phyloP scores from a whole-genome alignment of 2,888 invertebrate species.

The Andricus curvator region DNA sequence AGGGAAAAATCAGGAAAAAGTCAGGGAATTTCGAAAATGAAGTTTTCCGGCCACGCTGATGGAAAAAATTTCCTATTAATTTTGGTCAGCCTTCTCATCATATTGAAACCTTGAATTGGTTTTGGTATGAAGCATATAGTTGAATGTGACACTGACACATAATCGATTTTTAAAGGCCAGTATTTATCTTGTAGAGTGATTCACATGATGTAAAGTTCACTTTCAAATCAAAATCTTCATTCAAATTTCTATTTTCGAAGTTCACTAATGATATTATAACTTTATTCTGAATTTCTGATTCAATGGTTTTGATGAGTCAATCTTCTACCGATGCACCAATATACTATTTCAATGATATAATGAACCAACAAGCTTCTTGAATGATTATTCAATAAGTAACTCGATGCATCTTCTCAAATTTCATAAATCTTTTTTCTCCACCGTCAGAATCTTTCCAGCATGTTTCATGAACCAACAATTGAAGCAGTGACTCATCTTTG shows the following conservation, averaged over 20 bases:
- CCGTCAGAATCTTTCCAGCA: neutral
- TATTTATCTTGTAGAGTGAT: slow-evolving; percentile 4
- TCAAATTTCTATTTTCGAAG: no score
- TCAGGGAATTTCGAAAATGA: no score
- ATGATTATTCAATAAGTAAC: neutral
- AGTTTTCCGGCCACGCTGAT: neutral
- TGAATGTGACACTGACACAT: slow-evolving; percentile 22
- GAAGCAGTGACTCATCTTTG: slow-evolving; percentile 13
- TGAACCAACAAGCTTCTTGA: no score
- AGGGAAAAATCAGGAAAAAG: no score
- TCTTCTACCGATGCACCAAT: no score
- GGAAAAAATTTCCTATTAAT: neutral
- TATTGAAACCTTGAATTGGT: slow-evolving; percentile 4
- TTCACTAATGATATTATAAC: no score
- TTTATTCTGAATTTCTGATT: no score
- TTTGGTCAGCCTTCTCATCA: slow-evolving; percentile 17
- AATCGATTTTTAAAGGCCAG: slow-evolving; percentile 28
- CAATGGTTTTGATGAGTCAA: no score
- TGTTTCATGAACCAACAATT: slow-evolving; percentile 13
- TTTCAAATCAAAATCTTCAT: no score
- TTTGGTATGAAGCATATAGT: neutral
- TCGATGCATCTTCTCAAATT: slow-evolving; percentile 12
- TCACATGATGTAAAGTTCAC: neutral
- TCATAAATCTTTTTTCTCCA: no score
- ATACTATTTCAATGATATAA: no score